Conservation (phyloP, 1,140 invertebrate species). For the Proales similis region DNA sequence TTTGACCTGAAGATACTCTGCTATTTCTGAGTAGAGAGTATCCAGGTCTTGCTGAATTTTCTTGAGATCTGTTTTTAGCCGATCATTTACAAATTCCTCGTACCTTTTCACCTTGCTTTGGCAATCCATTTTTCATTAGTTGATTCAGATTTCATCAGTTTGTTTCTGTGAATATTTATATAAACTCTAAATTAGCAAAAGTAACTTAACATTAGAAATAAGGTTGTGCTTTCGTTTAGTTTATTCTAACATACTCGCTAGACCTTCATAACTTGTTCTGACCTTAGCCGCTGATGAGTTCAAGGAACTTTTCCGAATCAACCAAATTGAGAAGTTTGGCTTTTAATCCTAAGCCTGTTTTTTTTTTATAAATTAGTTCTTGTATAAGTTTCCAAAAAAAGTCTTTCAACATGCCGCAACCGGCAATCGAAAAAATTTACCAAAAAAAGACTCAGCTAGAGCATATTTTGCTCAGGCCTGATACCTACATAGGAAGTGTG, state of each 20-base stretch:
- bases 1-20: constrained; percentile 22
- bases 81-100: constrained; percentile 34
- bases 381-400: too few relatives aligned
- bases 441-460: constrained; percentile 97
- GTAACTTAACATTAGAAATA: not conserved
- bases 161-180: not conserved
- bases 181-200: not conserved
- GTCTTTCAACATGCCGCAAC: too few relatives aligned
- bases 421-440: constrained; percentile 93
- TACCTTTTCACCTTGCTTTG: constrained; percentile 19
- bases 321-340: too few relatives aligned
- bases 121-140: too few relatives aligned
- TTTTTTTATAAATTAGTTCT: too few relatives aligned
- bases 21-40: constrained; percentile 30
- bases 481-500: constrained; percentile 95
- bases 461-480: constrained; percentile 93
- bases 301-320: too few relatives aligned
- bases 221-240: too few relatives aligned
- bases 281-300: too few relatives aligned
- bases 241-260: too few relatives aligned
- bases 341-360: too few relatives aligned
- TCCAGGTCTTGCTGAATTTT: constrained; percentile 8
- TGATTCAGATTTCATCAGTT: constrained; percentile 32
- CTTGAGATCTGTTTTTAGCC: constrained; percentile 9
- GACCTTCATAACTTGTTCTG: too few relatives aligned